Percentiles rank a stretch among this genome's conserved stretches.
phyloP scores from a whole-genome alignment of 2,797 vertebrate genomes.

The Ctenochaetus hawaiiensis region DNA sequence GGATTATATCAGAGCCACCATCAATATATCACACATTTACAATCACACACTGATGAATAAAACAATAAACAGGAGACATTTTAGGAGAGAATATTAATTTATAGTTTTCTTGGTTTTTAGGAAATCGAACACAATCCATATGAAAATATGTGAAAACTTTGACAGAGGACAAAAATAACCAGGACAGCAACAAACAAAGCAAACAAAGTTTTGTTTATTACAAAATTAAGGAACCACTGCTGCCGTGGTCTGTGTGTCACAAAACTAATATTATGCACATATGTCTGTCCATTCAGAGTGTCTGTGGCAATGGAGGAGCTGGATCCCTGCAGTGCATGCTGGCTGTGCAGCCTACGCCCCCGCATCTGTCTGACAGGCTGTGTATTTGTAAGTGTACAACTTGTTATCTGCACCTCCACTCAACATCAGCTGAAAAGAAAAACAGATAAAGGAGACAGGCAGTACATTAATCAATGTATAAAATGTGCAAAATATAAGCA shows the following conservation, averaged over 20 bases:
- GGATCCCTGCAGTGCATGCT: not conserved
- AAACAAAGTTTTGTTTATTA: too few species aligned
- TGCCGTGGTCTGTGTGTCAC: not conserved
- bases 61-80: constrained; percentile 7
- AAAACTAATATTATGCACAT: constrained; percentile 2
- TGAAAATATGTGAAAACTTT: constrained; percentile 50
- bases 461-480: too few species aligned
- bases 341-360: constrained; percentile 84
- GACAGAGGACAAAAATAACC: constrained; percentile 17
- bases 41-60: not conserved
- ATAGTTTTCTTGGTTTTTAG: constrained; percentile 47
- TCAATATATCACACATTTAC: not conserved
- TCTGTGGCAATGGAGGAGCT: not conserved
- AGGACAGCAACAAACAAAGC: not conserved
- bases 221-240: not conserved
- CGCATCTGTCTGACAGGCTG: constrained; percentile 86
- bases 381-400: constrained; percentile 94
- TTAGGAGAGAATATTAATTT: constrained; percentile 64
- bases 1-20: not conserved
- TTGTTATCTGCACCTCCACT: constrained; percentile 99
- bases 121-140: constrained; percentile 43
- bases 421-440: constrained; percentile 88
- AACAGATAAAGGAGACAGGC: not conserved
- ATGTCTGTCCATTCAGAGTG: constrained; percentile 2
- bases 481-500: too few species aligned